These are phyloP conservation scores for Tragelaphus scriptus DNA, from an alignment of 2,113 vertebrate genomes.

Conservation along the genomic window DNA sequence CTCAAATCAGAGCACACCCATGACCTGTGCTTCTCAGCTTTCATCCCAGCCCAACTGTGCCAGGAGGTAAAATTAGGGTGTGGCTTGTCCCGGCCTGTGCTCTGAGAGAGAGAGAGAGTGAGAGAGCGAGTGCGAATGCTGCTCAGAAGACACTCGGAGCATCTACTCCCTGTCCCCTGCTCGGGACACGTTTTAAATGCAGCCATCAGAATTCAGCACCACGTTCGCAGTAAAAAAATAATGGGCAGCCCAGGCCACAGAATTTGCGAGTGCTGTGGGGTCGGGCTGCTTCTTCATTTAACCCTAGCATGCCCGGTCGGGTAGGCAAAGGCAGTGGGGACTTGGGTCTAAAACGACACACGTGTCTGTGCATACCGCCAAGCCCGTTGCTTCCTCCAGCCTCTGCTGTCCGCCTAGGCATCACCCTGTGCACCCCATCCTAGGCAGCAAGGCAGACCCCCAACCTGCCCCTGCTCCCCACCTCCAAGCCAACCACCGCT, in stretches of 20 bases:
- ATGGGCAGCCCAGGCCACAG: fast-evolving
- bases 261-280: fast-evolving
- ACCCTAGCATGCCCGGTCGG: fast-evolving
- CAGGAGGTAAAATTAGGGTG: background rate
- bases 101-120: background rate
- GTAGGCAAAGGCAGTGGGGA: fast-evolving
- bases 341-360: fast-evolving
- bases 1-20: background rate
- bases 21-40: slow-evolving; percentile 7
- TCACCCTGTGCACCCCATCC: fast-evolving
- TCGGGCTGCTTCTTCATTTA: fast-evolving
- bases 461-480: background rate
- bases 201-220: background rate
- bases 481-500: fast-evolving
- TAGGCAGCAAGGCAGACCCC: background rate
- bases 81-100: background rate
- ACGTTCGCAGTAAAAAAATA: background rate
- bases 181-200: background rate
- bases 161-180: background rate
- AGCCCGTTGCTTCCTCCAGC: fast-evolving
- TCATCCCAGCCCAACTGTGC: background rate
- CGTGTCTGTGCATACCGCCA: fast-evolving
- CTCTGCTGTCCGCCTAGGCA: fast-evolving
- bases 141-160: background rate
- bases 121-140: fast-evolving